Conservation (phyloP, 2,113 vertebrate species). For the Zosterops borbonicus region DNA sequence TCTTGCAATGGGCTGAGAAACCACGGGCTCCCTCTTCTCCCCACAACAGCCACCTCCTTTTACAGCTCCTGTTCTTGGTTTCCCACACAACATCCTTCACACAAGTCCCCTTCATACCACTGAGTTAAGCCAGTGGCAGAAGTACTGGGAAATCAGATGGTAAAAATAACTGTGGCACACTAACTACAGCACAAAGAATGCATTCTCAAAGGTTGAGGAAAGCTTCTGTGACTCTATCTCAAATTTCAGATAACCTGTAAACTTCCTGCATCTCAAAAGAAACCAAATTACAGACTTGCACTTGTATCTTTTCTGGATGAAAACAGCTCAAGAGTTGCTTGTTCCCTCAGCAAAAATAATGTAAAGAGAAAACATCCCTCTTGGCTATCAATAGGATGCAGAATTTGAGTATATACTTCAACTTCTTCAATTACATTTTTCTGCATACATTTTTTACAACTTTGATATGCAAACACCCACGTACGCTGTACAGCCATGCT, state of each 20-base stretch:
- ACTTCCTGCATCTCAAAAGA: background rate
- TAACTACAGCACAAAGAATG: background rate
- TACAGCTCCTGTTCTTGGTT: background rate
- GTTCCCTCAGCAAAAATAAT: background rate
- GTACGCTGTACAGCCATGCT: accelerated
- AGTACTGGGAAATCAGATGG: background rate
- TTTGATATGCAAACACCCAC: background rate
- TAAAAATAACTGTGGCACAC: background rate
- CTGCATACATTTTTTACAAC: background rate
- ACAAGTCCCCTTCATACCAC: accelerated
- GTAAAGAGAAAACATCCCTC: background rate
- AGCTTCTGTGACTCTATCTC: background rate
- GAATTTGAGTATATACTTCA: background rate
- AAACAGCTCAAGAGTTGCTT: background rate
- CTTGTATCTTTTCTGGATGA: background rate
- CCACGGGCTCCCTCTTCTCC: background rate
- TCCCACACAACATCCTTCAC: background rate
- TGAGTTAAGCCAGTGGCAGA: background rate
- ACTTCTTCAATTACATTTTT: background rate
- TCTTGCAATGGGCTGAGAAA: background rate
- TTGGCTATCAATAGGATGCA: background rate
- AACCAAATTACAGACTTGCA: background rate
- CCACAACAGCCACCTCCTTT: background rate
- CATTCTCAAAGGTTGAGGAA: background rate
- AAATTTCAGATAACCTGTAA: background rate